These are phyloP conservation scores for Meriones unguiculatus DNA, from an alignment of 2,113 vertebrate genomes.

Conservation along the genomic window DNA sequence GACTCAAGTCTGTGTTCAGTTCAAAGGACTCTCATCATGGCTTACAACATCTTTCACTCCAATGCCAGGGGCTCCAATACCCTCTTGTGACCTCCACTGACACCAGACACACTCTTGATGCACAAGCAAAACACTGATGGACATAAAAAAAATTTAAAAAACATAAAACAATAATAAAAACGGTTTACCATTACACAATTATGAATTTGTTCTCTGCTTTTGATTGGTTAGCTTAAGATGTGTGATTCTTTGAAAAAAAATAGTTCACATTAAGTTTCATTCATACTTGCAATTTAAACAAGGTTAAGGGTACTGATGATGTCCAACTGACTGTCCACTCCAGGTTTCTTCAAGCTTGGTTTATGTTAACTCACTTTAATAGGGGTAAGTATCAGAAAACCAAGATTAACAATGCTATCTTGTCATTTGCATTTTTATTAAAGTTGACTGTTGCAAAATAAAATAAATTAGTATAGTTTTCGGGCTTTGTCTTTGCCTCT, in stretches of 20 bases:
- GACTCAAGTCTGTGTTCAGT: not conserved
- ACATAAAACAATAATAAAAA: not conserved
- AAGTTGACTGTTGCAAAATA: slow-evolving; percentile 25
- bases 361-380: not conserved
- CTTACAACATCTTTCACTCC: not conserved
- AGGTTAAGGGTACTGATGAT: not conserved
- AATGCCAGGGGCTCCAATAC: not conserved
- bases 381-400: not conserved
- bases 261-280: not conserved
- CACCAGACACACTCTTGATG: not conserved
- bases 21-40: not conserved
- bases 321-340: not conserved
- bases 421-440: slow-evolving; percentile 30
- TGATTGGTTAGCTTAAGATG: not conserved
- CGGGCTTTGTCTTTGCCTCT: not conserved
- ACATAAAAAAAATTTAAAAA: not conserved
- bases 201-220: not conserved
- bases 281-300: not conserved
- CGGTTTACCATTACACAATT: not conserved
- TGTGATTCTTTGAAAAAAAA: not conserved
- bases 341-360: not conserved
- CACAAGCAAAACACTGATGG: not conserved
- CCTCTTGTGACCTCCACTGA: not conserved
- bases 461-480: not conserved
- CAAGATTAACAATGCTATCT: not conserved